Base-by-base conservation (phyloP, 1,140 invertebrate species). In the Nylanderia fulva region DNA sequence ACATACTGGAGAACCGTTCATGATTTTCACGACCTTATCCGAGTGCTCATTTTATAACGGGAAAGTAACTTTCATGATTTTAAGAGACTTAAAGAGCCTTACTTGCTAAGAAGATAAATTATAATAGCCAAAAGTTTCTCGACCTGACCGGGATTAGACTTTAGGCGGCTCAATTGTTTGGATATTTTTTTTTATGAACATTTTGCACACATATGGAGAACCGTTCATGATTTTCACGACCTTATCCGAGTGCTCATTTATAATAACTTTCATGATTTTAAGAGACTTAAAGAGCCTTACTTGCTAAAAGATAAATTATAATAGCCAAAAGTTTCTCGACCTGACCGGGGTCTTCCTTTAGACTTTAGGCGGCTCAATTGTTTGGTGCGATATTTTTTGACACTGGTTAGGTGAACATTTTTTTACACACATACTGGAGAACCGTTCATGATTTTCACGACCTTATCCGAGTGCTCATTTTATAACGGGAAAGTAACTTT, bases 341-440 rank as follows among this genome's bases (percentile, higher is more conserved):
- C 33, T 8, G 39, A 8, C 39, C 39, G 9, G 42, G 69, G n/a
- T n/a, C n/a, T n/a, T 69, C 64, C 68, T 71, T 66, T n/a, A n/a
- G n/a, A n/a, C 61, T 77, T 29, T 52, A 21, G 66, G 77, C 36
- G 52, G 66, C 77, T 82, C 77, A 72, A 82, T 82, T 39, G 66
- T 52, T 27, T 13, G 56, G 18, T 36, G 45, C 36, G 66, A 36
- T 82, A 82, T 82, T n/a, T n/a, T n/a, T n/a, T n/a, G n/a, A n/a
- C n/a, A n/a, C n/a, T n/a, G n/a, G n/a, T n/a, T n/a, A n/a, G n/a
- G n/a, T n/a, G n/a, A 54, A 24, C 6, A 7, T 24, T 58, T 18
- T 18, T 42, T 64, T 27, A n/a, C 52, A 4, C 8, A n/a, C 33
- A 15, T 3, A 3, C 18, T 21, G 6, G 27, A 45, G 15, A 21